Conservation (phyloP, 2,797 vertebrate species). For the Falco novaeseelandiae region DNA sequence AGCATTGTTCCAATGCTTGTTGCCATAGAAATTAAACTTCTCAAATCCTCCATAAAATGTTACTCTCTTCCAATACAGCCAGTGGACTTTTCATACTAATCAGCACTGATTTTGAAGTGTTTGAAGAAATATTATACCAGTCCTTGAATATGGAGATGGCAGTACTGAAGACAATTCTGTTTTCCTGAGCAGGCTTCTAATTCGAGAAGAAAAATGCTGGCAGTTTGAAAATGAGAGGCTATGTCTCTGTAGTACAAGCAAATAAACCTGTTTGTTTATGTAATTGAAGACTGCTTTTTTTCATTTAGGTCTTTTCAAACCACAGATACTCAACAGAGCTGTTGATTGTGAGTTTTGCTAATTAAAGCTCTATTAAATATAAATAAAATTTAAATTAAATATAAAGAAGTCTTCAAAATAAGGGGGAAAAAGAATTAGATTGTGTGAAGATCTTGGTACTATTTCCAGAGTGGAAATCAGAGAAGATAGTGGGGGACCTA, state of each 20-base stretch:
- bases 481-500: neutral
- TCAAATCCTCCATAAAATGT: neutral
- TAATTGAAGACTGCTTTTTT: neutral
- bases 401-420: neutral
- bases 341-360: neutral
- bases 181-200: neutral
- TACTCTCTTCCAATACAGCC: neutral
- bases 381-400: neutral
- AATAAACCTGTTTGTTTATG: neutral
- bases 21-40: neutral
- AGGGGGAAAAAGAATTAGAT: rapidly evolving
- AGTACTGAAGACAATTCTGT: neutral
- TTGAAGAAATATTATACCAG: neutral
- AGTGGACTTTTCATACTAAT: neutral
- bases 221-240: neutral
- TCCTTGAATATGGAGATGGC: neutral
- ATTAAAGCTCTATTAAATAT: neutral
- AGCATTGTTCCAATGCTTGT: neutral
- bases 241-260: neutral
- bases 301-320: neutral
- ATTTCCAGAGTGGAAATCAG: neutral
- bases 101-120: neutral
- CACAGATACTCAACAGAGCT: neutral
- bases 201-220: neutral
- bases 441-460: neutral